Base-by-base conservation (phyloP, 2,888 invertebrate species). In the Omphaloscelis lunosa region DNA sequence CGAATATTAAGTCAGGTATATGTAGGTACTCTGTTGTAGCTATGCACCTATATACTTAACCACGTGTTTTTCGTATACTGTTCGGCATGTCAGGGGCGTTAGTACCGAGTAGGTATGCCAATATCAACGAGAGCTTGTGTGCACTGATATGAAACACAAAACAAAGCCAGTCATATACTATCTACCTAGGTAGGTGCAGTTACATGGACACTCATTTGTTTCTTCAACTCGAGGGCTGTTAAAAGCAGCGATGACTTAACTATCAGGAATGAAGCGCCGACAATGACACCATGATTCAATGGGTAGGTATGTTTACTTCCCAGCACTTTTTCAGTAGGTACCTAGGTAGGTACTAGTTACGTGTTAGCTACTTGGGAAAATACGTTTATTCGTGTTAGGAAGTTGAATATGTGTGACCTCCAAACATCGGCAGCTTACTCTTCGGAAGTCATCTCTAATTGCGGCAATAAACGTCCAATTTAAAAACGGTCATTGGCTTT, bases 401-500 rank as follows among this genome's bases (percentile, higher is more conserved):
- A 80, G 4, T 41, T 15, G 53, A 61, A 53, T 48, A 45, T n/a
- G 17, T 23, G 29, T 56, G 68, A 48, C 63, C 23, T 27, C 17
- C 23, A 34, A 58, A 65, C 39, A 51, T 58, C 20, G 58, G 12
- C 11, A 79, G n/a, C 2, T 39, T 59, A 73, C 41, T 48, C 61
- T 61, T 58, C 29, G 23, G 15, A 11, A 29, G 11, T 17, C 27
- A 67, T 77, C 45, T 48, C 61, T 80, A 81, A 86, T 83, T 79
- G 81, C 34, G 27, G 45, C 67, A 77, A 74, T 78, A 63, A 75
- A 77, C 59, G 72, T 75, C 69, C 67, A 68, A 77, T 79, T 80
- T 77, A 72, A 75, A 86, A 65, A 82, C 80, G 72, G 85, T 87
- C 86, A 87, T 90, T 89, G 86, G 82, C 90, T 92, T 91, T 94